phyloP scores from a whole-genome alignment of 2,113 vertebrate genomes.

The Melanocharis versteri region DNA sequence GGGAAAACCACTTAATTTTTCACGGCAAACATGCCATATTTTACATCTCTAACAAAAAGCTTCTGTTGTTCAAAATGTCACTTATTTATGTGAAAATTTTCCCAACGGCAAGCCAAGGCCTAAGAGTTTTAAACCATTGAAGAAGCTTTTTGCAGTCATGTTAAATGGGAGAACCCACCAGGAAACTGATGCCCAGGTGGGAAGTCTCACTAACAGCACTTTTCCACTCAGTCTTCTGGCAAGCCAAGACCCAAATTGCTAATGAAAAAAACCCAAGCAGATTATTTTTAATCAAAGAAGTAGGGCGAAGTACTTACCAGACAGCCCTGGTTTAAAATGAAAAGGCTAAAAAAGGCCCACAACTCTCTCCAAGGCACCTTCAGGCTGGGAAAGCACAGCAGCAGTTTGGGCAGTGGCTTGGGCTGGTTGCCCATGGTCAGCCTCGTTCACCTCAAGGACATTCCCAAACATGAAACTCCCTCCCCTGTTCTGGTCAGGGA shows the following conservation, averaged over 20 bases:
- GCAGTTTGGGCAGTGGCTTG: background rate
- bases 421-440: background rate
- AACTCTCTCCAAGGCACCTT: background rate
- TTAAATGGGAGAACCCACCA: background rate
- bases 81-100: background rate
- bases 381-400: background rate
- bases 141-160: background rate
- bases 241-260: slow-evolving; percentile 45
- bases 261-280: background rate
- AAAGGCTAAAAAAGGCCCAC: background rate
- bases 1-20: background rate
- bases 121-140: background rate
- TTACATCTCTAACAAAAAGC: background rate
- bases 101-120: background rate
- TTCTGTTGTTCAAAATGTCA: background rate
- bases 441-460: background rate
- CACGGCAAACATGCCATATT: background rate
- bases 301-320: background rate
- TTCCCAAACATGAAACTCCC: background rate
- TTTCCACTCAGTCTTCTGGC: background rate
- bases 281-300: slow-evolving; percentile 58
- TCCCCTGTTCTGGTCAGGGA: rapidly evolving
- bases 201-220: background rate
- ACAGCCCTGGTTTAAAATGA: slow-evolving; percentile 1
- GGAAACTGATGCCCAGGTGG: background rate